Percentiles rank a stretch among this genome's conserved stretches.
phyloP scores from a whole-genome alignment of 64 coral and sea anemone species.

The Catalaphyllia jardinei region DNA sequence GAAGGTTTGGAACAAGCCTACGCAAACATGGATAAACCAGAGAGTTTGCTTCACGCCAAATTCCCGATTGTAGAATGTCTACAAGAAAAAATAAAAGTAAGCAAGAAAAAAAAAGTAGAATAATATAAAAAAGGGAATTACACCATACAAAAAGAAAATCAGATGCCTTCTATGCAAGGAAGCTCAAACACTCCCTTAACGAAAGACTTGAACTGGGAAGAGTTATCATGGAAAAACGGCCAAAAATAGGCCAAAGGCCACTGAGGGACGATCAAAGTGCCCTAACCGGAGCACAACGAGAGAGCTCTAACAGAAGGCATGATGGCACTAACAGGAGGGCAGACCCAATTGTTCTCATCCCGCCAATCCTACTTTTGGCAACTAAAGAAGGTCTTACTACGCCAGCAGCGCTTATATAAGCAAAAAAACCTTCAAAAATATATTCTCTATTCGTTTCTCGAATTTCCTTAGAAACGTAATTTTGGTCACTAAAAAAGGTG shows the following conservation, averaged over 20 bases:
- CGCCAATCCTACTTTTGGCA: too few species aligned
- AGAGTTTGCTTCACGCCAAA: conserved; percentile 36
- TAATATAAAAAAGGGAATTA: conserved; percentile 1
- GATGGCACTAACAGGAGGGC: not conserved
- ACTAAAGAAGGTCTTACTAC: too few species aligned
- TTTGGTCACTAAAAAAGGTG: too few species aligned
- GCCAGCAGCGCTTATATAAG: too few species aligned
- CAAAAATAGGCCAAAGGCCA: conserved; percentile 34
- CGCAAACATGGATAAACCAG: conserved; percentile 27
- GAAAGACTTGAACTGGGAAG: conserved; percentile 40
- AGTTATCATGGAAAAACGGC: not conserved
- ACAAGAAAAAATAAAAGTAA: conserved; percentile 17
- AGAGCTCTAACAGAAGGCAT: conserved; percentile 40
- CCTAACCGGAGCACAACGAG: conserved; percentile 1
- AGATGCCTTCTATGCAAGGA: conserved; percentile 40
- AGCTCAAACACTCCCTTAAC: not conserved
- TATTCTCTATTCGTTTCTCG: too few species aligned
- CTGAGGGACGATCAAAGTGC: conserved; percentile 48
- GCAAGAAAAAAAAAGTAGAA: not conserved
- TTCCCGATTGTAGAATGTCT: conserved; percentile 20
- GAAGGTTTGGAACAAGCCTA: conserved; percentile 5
- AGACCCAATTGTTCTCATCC: too few species aligned
- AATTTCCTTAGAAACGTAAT: too few species aligned
- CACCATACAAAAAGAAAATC: conserved; percentile 20
- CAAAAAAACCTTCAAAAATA: too few species aligned